Conservation (phyloP, 1,140 invertebrate genomes). For the Hirudo medicinalis region DNA sequence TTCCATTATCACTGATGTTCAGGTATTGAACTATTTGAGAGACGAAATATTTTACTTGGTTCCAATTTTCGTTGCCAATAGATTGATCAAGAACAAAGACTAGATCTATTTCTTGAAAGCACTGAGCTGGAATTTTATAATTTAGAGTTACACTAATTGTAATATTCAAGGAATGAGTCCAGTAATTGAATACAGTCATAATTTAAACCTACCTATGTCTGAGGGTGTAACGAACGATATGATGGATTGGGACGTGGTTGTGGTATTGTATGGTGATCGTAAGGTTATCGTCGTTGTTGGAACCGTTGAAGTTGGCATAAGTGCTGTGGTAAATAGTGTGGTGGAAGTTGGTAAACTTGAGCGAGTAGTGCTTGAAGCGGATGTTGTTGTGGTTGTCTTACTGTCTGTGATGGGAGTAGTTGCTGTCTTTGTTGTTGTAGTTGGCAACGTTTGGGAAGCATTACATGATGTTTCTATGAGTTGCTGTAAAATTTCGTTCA, state of each 20-base stretch:
- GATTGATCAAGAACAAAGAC: constrained; percentile 19
- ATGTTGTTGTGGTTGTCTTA: background rate
- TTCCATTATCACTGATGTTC: constrained; percentile 14
- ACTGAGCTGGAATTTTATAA: background rate
- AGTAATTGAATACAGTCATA: too few relatives aligned
- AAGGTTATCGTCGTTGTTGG: background rate
- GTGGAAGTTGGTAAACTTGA: background rate
- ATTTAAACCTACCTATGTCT: too few relatives aligned
- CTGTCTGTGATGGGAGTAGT: background rate
- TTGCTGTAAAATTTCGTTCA: background rate
- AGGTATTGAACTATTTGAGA: background rate
- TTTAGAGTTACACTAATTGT: too few relatives aligned
- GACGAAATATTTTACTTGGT: constrained; percentile 4
- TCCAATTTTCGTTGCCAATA: constrained; percentile 19
- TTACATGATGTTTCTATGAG: constrained; percentile 5
- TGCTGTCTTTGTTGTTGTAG: background rate
- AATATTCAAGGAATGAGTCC: too few relatives aligned
- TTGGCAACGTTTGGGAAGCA: background rate
- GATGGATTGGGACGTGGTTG: background rate
- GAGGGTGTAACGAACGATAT: too few relatives aligned
- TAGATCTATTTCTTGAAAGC: constrained; percentile 7
- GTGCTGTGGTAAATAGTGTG: background rate
- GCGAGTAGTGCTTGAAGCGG: background rate
- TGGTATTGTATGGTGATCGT: background rate
- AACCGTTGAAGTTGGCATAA: background rate